Evolutionary conservation across 2,113 vertebrate species (phyloP), one percentile per base, ranked within the genome.

Genomic region (Ifrita kowaldi): DNA sequence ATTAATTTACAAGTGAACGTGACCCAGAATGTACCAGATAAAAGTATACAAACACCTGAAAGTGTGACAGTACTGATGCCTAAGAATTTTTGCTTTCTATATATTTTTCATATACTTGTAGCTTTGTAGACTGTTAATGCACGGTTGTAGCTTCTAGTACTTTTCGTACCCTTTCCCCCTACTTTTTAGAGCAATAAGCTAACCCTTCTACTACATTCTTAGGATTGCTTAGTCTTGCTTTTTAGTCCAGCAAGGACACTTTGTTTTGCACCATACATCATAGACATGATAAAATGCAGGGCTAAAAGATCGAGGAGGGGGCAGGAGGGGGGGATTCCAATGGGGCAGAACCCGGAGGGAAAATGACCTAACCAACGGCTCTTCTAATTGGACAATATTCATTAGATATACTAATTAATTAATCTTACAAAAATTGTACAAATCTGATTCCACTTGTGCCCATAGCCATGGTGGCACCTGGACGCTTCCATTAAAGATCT

Each of bases 1-100:
- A 33, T 98, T 89, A 97, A 95, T 89, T 77, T 93, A 83, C 87
- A 97, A 94, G 62, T 64, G 70, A 97, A 98, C 11, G 42, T 69
- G 24, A 83, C 91, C 33, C 95, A 84, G 60, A 97, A 88, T 22
- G 47, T 97, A 44, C 49, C 85, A 39, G 71, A 62, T 60, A 44
- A 95, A 52, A 30, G 52, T 55, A 70, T 46, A 18, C 79, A 50
- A 27, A 16, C 7, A 1, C 42, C 49, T 91, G 96, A 90, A 78
- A 92, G 68, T 42, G 69, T 98, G 81, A 97, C 92, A 84, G 92
- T 98, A 62, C 28, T 16, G 28, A 41, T 13, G 17, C 35, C 28
- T 60, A 39, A 32, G 39, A 26, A 7, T 63, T 33, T 33, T 50
- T 50, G 8, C 30, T 52, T 52, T 52, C 44, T 52, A 5, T 33